Conservation (phyloP, 2,113 vertebrate species). For the Agapornis roseicollis region DNA sequence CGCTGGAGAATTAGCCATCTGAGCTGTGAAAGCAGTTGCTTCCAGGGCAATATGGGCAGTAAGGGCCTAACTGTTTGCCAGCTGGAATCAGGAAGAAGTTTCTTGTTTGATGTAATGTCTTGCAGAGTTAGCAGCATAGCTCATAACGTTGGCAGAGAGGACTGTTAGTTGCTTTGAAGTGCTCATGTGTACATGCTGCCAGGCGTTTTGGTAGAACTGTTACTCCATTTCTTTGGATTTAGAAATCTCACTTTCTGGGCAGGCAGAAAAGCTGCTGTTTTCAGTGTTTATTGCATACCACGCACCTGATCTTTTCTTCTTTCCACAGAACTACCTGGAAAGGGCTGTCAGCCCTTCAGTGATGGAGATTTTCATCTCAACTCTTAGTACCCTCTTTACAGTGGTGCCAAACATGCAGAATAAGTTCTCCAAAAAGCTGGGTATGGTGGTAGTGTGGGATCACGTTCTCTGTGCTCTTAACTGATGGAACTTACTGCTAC, state of each 20-base stretch:
- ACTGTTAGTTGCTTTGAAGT: background rate
- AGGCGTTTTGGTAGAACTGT: background rate
- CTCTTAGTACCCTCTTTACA: slow-evolving; percentile 81
- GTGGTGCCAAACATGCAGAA: slow-evolving; percentile 81
- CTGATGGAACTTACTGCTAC: background rate
- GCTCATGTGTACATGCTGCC: background rate
- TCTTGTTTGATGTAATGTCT: background rate
- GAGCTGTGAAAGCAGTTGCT: background rate
- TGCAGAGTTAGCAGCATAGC: background rate
- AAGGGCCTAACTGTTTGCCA: background rate
- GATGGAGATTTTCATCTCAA: slow-evolving; percentile 84
- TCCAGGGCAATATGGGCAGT: background rate
- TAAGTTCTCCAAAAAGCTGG: slow-evolving; percentile 87
- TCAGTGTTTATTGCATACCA: background rate
- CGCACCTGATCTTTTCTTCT: background rate
- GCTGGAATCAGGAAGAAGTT: background rate
- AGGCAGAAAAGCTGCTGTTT: background rate
- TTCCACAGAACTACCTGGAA: slow-evolving; percentile 81
- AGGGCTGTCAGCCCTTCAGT: slow-evolving; percentile 68
- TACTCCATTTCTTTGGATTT: background rate
- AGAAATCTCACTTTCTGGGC: background rate
- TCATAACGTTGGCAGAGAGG: background rate
- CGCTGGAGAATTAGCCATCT: background rate
- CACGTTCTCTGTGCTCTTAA: background rate
- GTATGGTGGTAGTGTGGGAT: slow-evolving; percentile 68